Percentiles rank a stretch among this genome's conserved stretches.
phyloP scores from a whole-genome alignment of 2,113 vertebrate genomes.

The Acrocephalus kingi region DNA sequence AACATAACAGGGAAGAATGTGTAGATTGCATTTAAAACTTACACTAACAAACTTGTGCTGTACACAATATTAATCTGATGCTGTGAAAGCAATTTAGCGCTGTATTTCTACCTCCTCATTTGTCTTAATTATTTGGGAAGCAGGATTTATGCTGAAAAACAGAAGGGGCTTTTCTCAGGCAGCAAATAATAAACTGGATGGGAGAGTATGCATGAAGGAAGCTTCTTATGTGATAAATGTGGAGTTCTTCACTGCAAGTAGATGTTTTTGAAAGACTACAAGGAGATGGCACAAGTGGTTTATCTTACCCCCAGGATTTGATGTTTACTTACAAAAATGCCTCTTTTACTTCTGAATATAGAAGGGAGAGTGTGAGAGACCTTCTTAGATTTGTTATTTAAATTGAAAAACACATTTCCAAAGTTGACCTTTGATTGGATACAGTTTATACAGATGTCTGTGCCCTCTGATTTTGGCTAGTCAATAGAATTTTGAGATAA shows the following conservation, averaged over 20 bases:
- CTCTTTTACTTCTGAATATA: conserved; percentile 45
- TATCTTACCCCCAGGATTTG: conserved; percentile 64
- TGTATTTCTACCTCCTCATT: conserved; percentile 84
- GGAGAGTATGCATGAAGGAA: conserved; percentile 59
- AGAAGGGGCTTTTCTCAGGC: conserved; percentile 74
- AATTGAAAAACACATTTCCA: conserved; percentile 25
- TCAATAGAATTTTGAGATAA: conserved; percentile 51
- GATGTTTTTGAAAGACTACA: conserved; percentile 28
- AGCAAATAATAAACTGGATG: conserved; percentile 75
- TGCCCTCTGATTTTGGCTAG: conserved; percentile 57
- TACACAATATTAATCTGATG: conserved; percentile 76
- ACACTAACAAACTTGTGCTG: conserved; percentile 74
- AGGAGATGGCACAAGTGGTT: conserved; percentile 70
- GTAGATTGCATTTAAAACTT: conserved; percentile 64
- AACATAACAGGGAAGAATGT: conserved; percentile 63
- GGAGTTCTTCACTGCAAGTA: conserved; percentile 75
- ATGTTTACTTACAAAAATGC: conserved; percentile 67
- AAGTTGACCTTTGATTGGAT: conserved; percentile 49
- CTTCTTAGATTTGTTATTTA: conserved; percentile 33
- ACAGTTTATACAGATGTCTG: conserved; percentile 45
- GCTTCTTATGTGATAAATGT: conserved; percentile 72
- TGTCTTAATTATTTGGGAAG: conserved; percentile 83
- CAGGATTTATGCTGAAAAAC: conserved; percentile 72
- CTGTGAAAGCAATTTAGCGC: conserved; percentile 81
- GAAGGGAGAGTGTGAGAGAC: conserved; percentile 36